Conservation (phyloP, 1,140 invertebrate species). For the Apis dorsata region DNA sequence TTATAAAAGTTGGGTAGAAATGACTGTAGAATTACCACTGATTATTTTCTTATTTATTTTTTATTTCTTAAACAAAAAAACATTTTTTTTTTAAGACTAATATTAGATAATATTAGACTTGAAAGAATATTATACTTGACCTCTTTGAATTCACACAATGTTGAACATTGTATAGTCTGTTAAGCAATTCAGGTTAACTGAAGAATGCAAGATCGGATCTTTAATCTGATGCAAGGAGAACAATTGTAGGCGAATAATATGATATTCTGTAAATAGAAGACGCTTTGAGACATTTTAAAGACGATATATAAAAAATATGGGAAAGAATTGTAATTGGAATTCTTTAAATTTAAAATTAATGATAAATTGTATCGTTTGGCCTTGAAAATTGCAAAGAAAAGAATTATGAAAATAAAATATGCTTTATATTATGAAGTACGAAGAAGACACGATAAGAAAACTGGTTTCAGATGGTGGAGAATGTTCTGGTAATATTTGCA, state of each 20-base stretch:
- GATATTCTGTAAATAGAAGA: neutral
- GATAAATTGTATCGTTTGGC: conserved; percentile 1
- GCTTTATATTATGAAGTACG: conserved; percentile 30
- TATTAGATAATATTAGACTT: neutral
- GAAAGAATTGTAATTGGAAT: too few relatives aligned
- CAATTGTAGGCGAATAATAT: conserved; percentile 1
- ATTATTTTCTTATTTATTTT: neutral
- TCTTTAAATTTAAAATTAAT: neutral
- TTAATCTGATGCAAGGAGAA: conserved; percentile 4
- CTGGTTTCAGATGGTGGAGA: conserved; percentile 43
- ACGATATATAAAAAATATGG: too few relatives aligned
- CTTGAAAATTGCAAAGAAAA: conserved; percentile 32
- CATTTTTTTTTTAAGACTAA: neutral
- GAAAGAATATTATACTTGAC: conserved; percentile 1
- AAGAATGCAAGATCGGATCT: neutral
- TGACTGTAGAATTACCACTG: too few relatives aligned
- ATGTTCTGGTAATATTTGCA: conserved; percentile 47
- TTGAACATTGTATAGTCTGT: neutral
- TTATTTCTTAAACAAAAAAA: neutral
- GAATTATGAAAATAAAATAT: conserved; percentile 11
- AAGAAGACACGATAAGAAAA: conserved; percentile 35
- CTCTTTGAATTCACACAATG: neutral
- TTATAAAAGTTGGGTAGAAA: too few relatives aligned
- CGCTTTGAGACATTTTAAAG: neutral
- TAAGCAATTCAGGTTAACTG: conserved; percentile 5